A percentile compares a stretch with the other conserved stretches of the same genome.
phyloP scores from a whole-genome alignment of 1,140 invertebrate genomes.

The Aphelinus certus region DNA sequence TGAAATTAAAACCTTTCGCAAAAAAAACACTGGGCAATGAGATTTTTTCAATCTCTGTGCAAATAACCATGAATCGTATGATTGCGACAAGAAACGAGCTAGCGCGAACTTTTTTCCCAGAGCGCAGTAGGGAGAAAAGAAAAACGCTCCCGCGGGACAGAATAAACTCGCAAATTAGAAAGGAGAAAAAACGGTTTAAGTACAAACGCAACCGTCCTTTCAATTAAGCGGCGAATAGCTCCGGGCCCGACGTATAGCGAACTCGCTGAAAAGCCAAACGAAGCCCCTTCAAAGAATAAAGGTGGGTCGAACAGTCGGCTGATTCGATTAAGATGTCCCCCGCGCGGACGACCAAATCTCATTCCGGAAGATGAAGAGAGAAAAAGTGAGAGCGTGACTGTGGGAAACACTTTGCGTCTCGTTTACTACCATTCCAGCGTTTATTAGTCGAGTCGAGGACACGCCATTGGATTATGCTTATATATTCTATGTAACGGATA shows the following conservation, averaged over 20 bases:
- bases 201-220: constrained; percentile 20
- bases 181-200: constrained; percentile 3
- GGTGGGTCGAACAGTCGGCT: constrained; percentile 19
- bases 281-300: constrained; percentile 18
- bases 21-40: too few relatives aligned
- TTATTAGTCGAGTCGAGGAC: constrained; percentile 11
- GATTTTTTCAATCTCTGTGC: too few relatives aligned
- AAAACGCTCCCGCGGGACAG: background rate
- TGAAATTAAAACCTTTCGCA: too few relatives aligned
- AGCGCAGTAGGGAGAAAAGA: background rate
- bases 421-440: constrained; percentile 2
- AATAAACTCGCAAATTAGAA: constrained; percentile 24
- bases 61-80: background rate
- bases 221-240: constrained; percentile 32
- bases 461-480: background rate
- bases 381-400: too few relatives aligned
- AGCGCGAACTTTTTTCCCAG: too few relatives aligned
- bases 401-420: background rate
- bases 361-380: background rate
- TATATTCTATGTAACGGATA: too few relatives aligned
- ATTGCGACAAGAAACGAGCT: background rate
- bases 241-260: background rate
- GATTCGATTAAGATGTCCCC: constrained; percentile 19
- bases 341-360: background rate
- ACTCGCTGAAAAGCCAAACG: constrained; percentile 16